Evolutionary conservation across 2,888 invertebrate species (phyloP).

Genomic region (Eulithis prunata): DNA sequence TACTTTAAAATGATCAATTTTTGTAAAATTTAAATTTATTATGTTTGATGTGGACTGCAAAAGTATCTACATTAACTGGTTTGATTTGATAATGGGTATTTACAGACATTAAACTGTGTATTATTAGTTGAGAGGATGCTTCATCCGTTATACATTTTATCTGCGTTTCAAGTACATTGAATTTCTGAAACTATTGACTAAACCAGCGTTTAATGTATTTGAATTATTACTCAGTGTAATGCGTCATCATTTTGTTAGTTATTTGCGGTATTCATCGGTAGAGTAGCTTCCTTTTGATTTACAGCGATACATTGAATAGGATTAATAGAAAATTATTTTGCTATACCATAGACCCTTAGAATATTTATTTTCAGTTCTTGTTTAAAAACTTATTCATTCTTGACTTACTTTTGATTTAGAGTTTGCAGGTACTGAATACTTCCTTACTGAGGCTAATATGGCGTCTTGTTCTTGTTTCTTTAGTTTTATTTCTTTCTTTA

Average conservation of each 20-base stretch:
- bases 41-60: too few relatives aligned
- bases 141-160: constrained; percentile 6
- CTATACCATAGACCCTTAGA: too few relatives aligned
- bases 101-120: background rate
- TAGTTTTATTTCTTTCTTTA: constrained; percentile 24
- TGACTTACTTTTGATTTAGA: too few relatives aligned
- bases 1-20: too few relatives aligned
- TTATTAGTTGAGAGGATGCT: constrained; percentile 9
- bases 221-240: background rate
- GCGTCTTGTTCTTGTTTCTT: background rate
- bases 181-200: background rate
- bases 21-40: too few relatives aligned
- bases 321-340: too few relatives aligned
- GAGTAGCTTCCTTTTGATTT: too few relatives aligned
- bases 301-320: too few relatives aligned
- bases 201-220: background rate
- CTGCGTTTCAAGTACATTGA: constrained; percentile 2
- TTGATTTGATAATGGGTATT: background rate
- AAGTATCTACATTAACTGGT: background rate
- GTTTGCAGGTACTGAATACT: too few relatives aligned
- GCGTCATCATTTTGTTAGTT: constrained; percentile 1
- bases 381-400: too few relatives aligned
- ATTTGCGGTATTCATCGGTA: background rate
- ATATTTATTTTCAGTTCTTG: too few relatives aligned
- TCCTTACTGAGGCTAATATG: too few relatives aligned